Base-by-base conservation (phyloP, 2,888 invertebrate species). In the Pseudococcus jackbeardsleyi region DNA sequence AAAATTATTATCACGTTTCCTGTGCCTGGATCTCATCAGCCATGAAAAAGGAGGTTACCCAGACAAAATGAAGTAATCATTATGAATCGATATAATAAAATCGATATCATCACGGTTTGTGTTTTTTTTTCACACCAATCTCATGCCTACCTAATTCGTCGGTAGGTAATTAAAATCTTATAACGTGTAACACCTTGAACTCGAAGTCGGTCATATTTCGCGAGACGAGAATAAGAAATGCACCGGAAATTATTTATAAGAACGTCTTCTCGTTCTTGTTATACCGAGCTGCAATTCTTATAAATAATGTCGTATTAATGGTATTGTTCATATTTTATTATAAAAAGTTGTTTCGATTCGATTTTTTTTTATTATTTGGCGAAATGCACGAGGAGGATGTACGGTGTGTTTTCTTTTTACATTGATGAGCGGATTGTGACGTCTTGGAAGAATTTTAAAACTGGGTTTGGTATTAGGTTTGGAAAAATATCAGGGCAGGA, bases 141-240 rank as follows among this genome's bases (percentile, higher is more conserved):
- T 59, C 59, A 11, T 19, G 59, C 59, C 59, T 59, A 59, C 59
- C 19, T 59, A 19, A 59, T 59, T 59, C 59, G 59, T 19, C 19
- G 26, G 26, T 33, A 33, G 59, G 19, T 59, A 59, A 59, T 59
- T 59, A 59, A 59, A 59, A 59, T 19, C 59, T 19, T 59, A 59
- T 59, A 59, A 59, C 59, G 59, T 59, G 59, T 59, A 59, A 59
- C 59, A 19, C 59, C 59, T 59, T 59, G 59, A 59, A 59, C 59
- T 59, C 59, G 59, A 59, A 59, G 59, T 59, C 59, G 59, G 59
- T 59, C 59, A 59, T 59, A 59, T 59, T 59, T 59, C 11, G 59
- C 59, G 59, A 59, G 19, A 59, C 59, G 59, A 33, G 26, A 33
- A 33, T 33, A 33, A 59, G 59, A 59, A 59, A 59, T 59, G 59